phyloP scores from a whole-genome alignment of 2,797 vertebrate genomes.

The Orientallactaga sibirica region DNA sequence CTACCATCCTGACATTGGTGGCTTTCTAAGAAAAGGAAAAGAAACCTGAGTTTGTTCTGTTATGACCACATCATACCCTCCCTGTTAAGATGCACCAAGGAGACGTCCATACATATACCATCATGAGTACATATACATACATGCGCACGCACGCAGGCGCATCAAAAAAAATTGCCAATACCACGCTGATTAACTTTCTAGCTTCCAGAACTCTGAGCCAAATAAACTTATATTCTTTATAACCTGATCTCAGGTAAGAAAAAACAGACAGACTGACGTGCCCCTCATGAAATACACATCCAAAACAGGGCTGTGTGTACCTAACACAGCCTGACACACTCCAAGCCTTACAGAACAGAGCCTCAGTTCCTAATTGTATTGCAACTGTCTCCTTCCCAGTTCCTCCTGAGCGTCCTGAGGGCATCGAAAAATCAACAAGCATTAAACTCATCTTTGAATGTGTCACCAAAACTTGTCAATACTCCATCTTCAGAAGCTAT shows the following conservation, averaged over 20 bases:
- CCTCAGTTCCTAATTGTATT: neutral
- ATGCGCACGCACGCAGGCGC: too few relatives aligned
- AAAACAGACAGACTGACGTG: neutral
- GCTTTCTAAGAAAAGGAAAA: neutral
- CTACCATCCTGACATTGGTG: neutral
- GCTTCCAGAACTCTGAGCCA: neutral
- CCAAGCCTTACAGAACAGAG: neutral
- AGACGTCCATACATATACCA: neutral
- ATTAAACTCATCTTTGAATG: neutral
- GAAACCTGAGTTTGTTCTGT: too few relatives aligned
- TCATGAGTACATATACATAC: too few relatives aligned
- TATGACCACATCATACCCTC: neutral
- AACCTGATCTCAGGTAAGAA: neutral
- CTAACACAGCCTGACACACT: neutral
- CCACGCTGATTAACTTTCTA: neutral
- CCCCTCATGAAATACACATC: neutral
- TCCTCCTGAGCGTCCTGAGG: constrained; percentile 5
- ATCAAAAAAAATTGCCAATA: too few relatives aligned
- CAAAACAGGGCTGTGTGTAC: neutral
- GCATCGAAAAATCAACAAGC: neutral
- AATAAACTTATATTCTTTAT: neutral
- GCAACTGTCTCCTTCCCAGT: neutral
- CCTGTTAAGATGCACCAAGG: neutral
- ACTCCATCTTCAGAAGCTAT: neutral
- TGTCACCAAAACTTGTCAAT: neutral